phyloP scores from a whole-genome alignment of 2,113 vertebrate species.

The Petrocephalus microphthalmus region DNA sequence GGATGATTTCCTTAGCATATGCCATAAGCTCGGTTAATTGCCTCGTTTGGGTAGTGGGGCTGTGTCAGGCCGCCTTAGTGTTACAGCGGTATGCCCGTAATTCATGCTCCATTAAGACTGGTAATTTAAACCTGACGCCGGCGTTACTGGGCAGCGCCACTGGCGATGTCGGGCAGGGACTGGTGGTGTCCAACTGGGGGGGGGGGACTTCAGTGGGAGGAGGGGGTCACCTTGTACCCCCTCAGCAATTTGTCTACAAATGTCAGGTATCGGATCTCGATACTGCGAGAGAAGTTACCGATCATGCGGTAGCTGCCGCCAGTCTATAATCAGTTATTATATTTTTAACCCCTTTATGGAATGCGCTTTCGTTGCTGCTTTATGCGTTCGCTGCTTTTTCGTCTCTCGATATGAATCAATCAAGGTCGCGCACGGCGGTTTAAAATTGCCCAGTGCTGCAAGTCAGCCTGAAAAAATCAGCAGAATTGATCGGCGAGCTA shows the following conservation, averaged over 20 bases:
- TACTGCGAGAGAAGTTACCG: background rate
- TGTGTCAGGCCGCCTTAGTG: conserved; percentile 11
- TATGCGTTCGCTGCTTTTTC: background rate
- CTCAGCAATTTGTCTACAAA: conserved; percentile 3
- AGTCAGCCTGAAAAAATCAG: background rate
- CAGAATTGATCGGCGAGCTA: background rate
- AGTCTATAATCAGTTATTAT: background rate
- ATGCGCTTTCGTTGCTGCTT: background rate
- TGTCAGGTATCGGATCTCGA: background rate
- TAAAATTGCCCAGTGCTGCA: conserved; percentile 7
- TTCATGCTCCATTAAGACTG: conserved; percentile 14
- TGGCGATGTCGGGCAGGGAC: background rate
- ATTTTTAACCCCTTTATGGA: background rate
- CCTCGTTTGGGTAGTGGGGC: background rate
- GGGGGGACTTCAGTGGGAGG: background rate
- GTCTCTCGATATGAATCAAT: background rate
- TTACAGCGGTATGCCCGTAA: conserved; percentile 2
- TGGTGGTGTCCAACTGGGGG: background rate
- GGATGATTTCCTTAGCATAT: background rate
- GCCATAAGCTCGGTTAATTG: conserved; percentile 10
- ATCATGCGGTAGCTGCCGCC: background rate
- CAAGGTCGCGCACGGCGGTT: background rate
- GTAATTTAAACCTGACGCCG: background rate
- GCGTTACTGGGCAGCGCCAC: background rate
- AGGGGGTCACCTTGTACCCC: background rate